phyloP scores from a whole-genome alignment of 2,113 vertebrate species.

The Typhlomys cinereus region DNA sequence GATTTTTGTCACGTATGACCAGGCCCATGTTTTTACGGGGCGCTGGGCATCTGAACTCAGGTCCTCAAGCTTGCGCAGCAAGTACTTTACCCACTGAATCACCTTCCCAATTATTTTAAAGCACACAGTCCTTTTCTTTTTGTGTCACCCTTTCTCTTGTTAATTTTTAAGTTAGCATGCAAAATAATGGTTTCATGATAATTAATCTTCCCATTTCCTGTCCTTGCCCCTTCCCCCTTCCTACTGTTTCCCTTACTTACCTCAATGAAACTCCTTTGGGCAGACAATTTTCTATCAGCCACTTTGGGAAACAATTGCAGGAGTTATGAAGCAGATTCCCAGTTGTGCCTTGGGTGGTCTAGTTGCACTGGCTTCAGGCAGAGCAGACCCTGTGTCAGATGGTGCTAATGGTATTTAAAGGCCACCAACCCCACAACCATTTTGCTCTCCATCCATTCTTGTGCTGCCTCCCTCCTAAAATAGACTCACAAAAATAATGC shows the following conservation, averaged over 20 bases:
- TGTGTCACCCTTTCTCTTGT: not conserved
- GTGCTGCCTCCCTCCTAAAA: constrained; percentile 26
- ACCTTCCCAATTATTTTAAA: not conserved
- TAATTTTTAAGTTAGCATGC: not conserved
- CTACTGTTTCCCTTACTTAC: no score
- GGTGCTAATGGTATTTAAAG: not conserved
- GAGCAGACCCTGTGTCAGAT: not conserved
- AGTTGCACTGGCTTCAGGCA: not conserved
- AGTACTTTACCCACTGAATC: not conserved
- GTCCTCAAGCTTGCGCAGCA: not conserved
- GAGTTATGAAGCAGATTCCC: not conserved
- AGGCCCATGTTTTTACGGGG: no score
- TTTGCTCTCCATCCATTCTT: not conserved
- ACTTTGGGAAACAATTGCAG: not conserved
- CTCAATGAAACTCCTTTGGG: not conserved
- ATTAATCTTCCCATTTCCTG: not conserved
- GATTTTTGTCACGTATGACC: no score
- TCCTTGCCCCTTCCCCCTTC: not conserved
- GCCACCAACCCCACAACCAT: not conserved
- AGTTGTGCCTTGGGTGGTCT: not conserved
- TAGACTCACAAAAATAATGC: not conserved
- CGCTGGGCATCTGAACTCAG: no score
- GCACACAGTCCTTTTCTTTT: not conserved
- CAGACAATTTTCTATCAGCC: not conserved
- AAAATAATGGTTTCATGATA: not conserved